Evolutionary conservation across 2,888 invertebrate species (phyloP), one percentile per base, ranked within the genome.

Genomic region (Monoplex corrugatus): DNA sequence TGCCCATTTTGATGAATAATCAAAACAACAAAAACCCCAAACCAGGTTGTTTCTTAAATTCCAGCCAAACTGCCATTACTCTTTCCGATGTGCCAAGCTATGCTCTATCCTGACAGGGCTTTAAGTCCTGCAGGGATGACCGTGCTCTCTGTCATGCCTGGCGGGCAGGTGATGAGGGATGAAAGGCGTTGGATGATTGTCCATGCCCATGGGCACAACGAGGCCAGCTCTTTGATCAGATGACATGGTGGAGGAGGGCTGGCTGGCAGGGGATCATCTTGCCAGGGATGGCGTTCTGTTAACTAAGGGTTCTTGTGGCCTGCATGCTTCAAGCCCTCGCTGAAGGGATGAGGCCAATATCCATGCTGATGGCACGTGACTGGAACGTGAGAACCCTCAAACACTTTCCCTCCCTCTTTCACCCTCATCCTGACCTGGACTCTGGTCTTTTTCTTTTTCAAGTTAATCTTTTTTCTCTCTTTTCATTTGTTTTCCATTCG

Each of bases 401-500:
- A 23, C 28, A 23, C 63, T 6, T n/a, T 28, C n/a, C n/a, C n/a
- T n/a, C n/a, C 28, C 16, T 68, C n/a, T n/a, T 23, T 16, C 28
- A 23, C 63, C 63, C 0, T n/a, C n/a, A n/a, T n/a, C n/a, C n/a
- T n/a, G n/a, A n/a, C n/a, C 28, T 28, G 23, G 63, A 68, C 23
- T 28, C n/a, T 6, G 63, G 63, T 23, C 0, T 68, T 2, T 28
- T 28, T 28, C n/a, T 68, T 35, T 43, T 80, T 40, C 43, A 80
- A 80, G 43, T 80, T 19, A 80, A 40, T 80, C 80, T 40, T 80
- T 80, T 75, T 43, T n/a, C 68, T 28, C n/a, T n/a, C 3, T n/a
- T 28, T 40, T 40, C 80, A 16, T 23, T 5, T 32, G 10, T 75
- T 35, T 75, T 75, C 38, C 35, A 3, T 23, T n/a, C 0, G 6